A percentile compares a stretch with the other conserved stretches of the same genome.
Evolutionary conservation across 2,888 invertebrate genomes (phyloP).

Genomic region (Heterodera filipjevi): DNA sequence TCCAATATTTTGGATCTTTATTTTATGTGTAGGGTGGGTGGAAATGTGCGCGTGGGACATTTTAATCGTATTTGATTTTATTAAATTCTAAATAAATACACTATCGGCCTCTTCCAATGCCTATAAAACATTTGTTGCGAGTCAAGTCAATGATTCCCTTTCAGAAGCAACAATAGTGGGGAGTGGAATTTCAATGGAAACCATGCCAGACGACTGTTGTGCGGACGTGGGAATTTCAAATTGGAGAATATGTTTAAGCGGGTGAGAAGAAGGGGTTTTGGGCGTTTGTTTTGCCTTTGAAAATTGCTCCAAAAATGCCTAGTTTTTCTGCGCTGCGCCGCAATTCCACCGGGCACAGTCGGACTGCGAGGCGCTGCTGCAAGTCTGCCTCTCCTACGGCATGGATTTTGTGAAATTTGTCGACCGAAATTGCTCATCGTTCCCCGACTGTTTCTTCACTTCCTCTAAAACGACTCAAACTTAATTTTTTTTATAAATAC

Average conservation of each 20-base stretch:
- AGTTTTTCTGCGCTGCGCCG: slow-evolving; percentile 38
- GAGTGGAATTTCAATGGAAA: slow-evolving; percentile 24
- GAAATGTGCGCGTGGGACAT: too few relatives aligned
- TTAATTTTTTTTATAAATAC: too few relatives aligned
- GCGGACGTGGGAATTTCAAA: slow-evolving; percentile 1
- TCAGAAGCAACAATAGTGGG: slow-evolving; percentile 9
- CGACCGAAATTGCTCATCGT: slow-evolving; percentile 37
- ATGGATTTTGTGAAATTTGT: slow-evolving; percentile 52
- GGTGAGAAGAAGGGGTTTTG: too few relatives aligned
- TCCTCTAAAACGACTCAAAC: not conserved
- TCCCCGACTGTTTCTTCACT: slow-evolving; percentile 11
- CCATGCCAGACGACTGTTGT: not conserved
- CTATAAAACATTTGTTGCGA: too few relatives aligned
- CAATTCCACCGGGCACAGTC: slow-evolving; percentile 55
- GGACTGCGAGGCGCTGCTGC: slow-evolving; percentile 55
- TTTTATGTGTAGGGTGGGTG: too few relatives aligned
- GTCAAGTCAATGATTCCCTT: too few relatives aligned
- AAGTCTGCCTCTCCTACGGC: slow-evolving; percentile 55
- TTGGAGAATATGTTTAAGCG: not conserved
- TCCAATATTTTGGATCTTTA: too few relatives aligned
- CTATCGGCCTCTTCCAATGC: too few relatives aligned
- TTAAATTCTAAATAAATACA: too few relatives aligned
- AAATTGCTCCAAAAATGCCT: not conserved
- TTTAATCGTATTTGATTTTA: too few relatives aligned
- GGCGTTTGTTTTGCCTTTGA: not conserved